Evolutionary conservation across 1,140 invertebrate species (phyloP), one percentile per base, ranked within the genome.

Genomic region (Amphibalanus amphitrite): DNA sequence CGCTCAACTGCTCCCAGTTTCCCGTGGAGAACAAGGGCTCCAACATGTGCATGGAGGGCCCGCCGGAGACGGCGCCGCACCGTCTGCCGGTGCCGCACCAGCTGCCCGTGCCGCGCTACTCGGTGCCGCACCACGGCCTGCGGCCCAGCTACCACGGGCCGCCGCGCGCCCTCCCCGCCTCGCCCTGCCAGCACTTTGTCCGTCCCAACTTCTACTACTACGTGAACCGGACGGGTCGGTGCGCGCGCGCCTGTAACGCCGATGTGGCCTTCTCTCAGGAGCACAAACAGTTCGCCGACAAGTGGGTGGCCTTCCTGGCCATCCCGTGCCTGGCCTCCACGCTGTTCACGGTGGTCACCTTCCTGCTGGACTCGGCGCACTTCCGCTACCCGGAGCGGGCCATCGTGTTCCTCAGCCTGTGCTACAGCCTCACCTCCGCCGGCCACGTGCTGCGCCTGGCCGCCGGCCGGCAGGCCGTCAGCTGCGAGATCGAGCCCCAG

Each of bases 21-120:
- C 93, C 93, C 3, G 85, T 85, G 0, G 87, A 89, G 76, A 96
- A 96, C 79, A 90, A 92, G 79, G 88, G 93, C 75, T 86, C 91
- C 71, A 88, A 92, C 78, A 94, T 97, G 90, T 97, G 95, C 78
- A 97, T 97, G 91, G 91, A 94, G 77, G 91, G 91, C 4, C 88
- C 89, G 0, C 84, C 84, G 69, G 77, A 79, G 23, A 75, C 68
- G 59, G 69, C 72, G 71, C 73, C 78, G 72, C 77, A 78, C 76
- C 69, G 78, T 67, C n/a, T 40, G 33, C 71, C 59, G 33, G 40
- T 69, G 71, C n/a, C n/a, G 67, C 69, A 30, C 28, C 72, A 67
- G 3, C 69, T 73, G 6, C 69, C 75, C 26, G 71, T 70, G n/a
- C 64, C 72, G 28, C 28, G 25, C 25, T 29, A 71, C 30, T 13